Evolutionary conservation across 2,797 vertebrate genomes (phyloP), one percentile per base, ranked within the genome.

Genomic region (Siniperca scherzeri): DNA sequence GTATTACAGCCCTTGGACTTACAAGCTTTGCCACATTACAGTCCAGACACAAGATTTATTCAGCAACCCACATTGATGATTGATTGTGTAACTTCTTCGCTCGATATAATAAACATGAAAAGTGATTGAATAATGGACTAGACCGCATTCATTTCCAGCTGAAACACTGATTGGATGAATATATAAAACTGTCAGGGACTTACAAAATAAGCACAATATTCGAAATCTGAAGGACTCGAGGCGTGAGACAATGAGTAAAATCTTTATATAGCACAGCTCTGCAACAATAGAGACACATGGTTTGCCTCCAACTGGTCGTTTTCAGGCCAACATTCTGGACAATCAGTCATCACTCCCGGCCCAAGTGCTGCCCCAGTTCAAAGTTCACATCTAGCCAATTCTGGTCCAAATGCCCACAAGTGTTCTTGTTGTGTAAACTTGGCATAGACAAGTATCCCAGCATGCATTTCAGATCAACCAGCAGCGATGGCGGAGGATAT

Each of bases 81-180:
- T 78, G 68, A 84, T 78, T 46, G 40, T 25, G 61, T 11, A 83
- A 78, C 70, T 61, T 82, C 44, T 42, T 70, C 1, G 6, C 50
- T 76, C 9, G 3, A 75, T 76, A 52, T 71, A 80, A 85, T 82
- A 86, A 85, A 83, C 82, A 82, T 55, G 60, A 77, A 80, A 85
- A 44, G 33, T n/a, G 82, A 88, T 50, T 86, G 77, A 79, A 53
- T 85, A 65, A 82, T 33, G 69, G 65, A 60, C 21, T 17, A 4
- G 57, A 30, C 36, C 40, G 22, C 56, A 81, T 82, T 78, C 3
- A 71, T 86, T 83, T 84, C 36, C 16, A 56, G 69, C 48, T 59
- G 22, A 66, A 85, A 80, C 44, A 64, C 42, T 72, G 33, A 82
- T 84, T 56, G 65, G 27, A 1, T 67, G 16, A 88, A 74, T 57